Percentiles rank a stretch among this genome's conserved stretches.
Conservation (phyloP, 2,797 vertebrate species). For the Acropternis orthonyx region DNA sequence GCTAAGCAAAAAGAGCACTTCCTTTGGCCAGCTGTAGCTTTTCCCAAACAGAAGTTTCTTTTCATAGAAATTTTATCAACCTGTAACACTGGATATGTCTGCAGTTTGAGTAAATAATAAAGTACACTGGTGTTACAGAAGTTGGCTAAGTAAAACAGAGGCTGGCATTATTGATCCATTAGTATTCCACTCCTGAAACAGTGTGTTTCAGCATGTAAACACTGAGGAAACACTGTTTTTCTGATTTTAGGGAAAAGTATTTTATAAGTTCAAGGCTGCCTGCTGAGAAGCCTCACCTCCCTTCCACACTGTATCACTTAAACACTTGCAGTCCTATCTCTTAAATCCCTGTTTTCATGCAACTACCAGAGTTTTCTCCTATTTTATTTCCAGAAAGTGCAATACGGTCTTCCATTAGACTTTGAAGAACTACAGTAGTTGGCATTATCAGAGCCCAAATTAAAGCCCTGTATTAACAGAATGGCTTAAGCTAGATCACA, state of each 20-base stretch:
- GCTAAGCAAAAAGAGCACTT: neutral
- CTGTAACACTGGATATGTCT: neutral
- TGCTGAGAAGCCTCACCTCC: neutral
- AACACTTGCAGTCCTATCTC: neutral
- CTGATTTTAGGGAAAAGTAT: neutral
- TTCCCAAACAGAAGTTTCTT: constrained; percentile 12
- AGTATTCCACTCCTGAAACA: neutral
- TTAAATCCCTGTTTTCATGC: neutral
- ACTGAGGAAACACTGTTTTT: neutral
- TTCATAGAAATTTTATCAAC: constrained; percentile 31
- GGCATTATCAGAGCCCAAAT: neutral
- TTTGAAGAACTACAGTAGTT: neutral
- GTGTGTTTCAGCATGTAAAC: neutral
- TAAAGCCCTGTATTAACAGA: neutral
- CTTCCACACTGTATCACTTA: neutral
- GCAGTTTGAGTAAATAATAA: constrained; percentile 5
- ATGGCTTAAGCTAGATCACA: neutral
- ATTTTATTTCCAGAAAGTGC: neutral
- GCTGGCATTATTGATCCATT: neutral
- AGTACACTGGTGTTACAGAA: neutral
- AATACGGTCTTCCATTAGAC: neutral
- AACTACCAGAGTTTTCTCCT: neutral
- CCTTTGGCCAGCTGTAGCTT: neutral
- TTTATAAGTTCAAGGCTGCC: neutral
- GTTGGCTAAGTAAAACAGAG: neutral